Evolutionary conservation across 1,140 invertebrate genomes (phyloP), one percentile per base, ranked within the genome.

Genomic region (Drosophila triauraria): DNA sequence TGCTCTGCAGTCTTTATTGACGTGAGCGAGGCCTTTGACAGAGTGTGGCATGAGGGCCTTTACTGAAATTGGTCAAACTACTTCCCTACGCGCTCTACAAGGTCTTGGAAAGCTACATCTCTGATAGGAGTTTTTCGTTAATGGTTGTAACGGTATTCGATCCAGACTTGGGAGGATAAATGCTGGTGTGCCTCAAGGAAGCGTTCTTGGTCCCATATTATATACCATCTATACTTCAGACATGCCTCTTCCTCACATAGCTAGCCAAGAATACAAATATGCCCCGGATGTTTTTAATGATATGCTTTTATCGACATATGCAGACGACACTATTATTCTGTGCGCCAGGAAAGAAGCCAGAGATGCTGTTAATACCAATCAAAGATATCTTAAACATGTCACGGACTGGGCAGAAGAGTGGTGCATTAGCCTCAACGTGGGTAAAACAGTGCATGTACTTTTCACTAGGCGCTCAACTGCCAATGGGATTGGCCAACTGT

Each of bases 1-100:
- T 69, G 64, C 23, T 75, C 63, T 4, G 70, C 64, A 0, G 47
- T 75, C 0, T 78, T 71, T 4, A 35, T 77, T 0, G 75, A 77
- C 12, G 30, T 77, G 0, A 32, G 30, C 7, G 30, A 32, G 6
- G 30, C 30, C 8, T 32, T 32, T 32, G 30, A 32, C 30, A 6
- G 35, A 12, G 67, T 67, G 0, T 72, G 68, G 75, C 68, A 77
- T 17, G 35, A 12, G 0, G 75, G 67, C 0, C n/a, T 77, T 25
- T 77, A 0, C 15, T 15, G 4, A 77, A 77, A 43, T n/a, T 71
- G 1, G 17, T 17, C 2, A 77, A 72, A 32, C 44, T 51, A 0
- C 54, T 77, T 0, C 61, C 75, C 20, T 4, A 7, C 0, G 4
- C 30, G 0, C 57, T 65, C 0, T 72, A 46, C 12, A 15, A 30